phyloP scores from a whole-genome alignment of 2,888 invertebrate genomes.

The Biston betularia region DNA sequence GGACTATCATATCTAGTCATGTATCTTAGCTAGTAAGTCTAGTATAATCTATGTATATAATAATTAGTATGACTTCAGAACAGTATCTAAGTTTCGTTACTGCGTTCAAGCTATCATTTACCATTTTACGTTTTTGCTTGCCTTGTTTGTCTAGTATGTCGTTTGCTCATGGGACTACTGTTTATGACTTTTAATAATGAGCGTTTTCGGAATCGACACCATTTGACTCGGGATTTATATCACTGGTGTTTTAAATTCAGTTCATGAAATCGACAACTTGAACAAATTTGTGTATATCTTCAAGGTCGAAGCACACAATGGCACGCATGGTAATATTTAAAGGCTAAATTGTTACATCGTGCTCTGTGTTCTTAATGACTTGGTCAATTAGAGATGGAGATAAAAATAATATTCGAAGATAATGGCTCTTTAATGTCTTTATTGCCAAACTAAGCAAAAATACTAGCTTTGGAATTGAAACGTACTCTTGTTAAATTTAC shows the following conservation, averaged over 20 bases:
- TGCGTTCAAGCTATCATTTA: too few species aligned
- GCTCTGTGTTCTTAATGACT: constrained; percentile 17
- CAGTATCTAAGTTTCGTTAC: too few species aligned
- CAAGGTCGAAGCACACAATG: constrained; percentile 21
- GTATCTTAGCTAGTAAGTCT: too few species aligned
- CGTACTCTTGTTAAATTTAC: background rate
- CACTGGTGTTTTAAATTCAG: constrained; percentile 32
- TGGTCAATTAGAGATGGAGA: constrained; percentile 25
- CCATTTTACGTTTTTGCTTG: too few species aligned
- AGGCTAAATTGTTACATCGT: constrained; percentile 22
- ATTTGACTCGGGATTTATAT: too few species aligned
- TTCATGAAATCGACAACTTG: constrained; percentile 7
- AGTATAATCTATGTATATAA: too few species aligned
- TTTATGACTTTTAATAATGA: too few species aligned
- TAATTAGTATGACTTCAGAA: too few species aligned
- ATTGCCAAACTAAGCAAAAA: constrained; percentile 15
- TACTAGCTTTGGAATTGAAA: background rate
- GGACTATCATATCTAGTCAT: too few species aligned
- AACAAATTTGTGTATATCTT: background rate
- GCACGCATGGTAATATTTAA: constrained; percentile 18
- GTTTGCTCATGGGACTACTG: too few species aligned
- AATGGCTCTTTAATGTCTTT: constrained; percentile 22
- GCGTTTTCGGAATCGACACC: too few species aligned
- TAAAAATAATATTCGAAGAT: constrained; percentile 21
- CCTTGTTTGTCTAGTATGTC: too few species aligned